Evolutionary conservation across 2,797 vertebrate species (phyloP), one percentile per base, ranked within the genome.

Genomic region (Galago senegalensis): DNA sequence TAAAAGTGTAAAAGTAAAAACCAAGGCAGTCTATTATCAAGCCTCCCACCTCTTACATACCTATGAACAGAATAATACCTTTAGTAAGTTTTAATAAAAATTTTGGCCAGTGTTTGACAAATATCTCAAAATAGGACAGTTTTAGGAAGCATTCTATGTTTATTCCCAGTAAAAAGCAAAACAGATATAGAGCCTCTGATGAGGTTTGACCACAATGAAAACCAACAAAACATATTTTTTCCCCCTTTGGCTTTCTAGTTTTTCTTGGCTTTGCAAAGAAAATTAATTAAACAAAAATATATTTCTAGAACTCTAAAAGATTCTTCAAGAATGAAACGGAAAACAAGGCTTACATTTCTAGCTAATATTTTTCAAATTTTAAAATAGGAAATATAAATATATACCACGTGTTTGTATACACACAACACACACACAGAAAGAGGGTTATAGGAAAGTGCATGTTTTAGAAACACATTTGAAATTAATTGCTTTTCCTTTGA

Each of bases 271-370:
- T 82, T 92, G 79, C 81, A 89, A 89, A 87, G 43, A 91, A 93
- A 93, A 85, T 69, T 43, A 82, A 84, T 65, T 81, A 85, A 97
- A 93, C 67, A 95, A 77, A 96, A 96, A 92, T 56, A 85, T 61
- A 56, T 84, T 88, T 61, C 77, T 80, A 79, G 77, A 89, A 91
- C 18, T 83, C 61, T 53, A 93, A 92, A 89, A 89, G 76, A 82
- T 16, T 60, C 34, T 49, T 94, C 23, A 75, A 77, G 31, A 92
- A 76, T 72, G 70, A 91, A 96, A 40, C 27, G 82, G 46, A 73
- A 80, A 94, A 85, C 14, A 93, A 95, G 37, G 18, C 20, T 86
- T 87, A 88, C 2, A 72, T 37, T 58, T 46, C 5, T 58, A 70
- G 67, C 3, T 37, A 83, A 46, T 49, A 79, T 37, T 70, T 84